Evolutionary conservation across 2,113 vertebrate species (phyloP).

Genomic region (Catharus fuscescens): DNA sequence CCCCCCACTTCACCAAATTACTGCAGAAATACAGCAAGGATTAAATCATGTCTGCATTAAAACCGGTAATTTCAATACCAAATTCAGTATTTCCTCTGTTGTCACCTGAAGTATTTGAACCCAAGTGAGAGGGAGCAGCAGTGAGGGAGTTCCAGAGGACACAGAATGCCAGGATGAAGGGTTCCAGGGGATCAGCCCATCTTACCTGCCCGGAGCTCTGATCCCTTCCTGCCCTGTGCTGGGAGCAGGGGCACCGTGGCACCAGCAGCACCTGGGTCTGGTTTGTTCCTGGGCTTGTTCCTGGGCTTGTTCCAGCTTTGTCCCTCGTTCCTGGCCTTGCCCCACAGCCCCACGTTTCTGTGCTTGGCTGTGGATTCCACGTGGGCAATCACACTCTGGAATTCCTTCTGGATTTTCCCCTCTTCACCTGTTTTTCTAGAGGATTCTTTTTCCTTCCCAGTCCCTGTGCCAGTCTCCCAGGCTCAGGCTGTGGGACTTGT

Average conservation of each 20-base stretch:
- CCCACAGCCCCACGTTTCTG: background rate
- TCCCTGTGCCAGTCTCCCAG: background rate
- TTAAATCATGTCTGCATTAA: background rate
- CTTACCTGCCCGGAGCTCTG: conserved; percentile 39
- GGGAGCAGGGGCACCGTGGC: background rate
- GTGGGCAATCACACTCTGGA: accelerated
- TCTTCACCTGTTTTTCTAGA: background rate
- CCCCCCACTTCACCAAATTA: background rate
- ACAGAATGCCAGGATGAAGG: accelerated
- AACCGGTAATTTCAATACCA: background rate
- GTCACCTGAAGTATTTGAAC: background rate
- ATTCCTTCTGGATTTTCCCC: background rate
- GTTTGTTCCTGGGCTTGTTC: background rate
- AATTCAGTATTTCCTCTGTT: background rate
- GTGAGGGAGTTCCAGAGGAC: background rate
- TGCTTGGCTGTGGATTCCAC: accelerated
- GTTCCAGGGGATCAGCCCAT: background rate
- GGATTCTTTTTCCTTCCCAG: background rate
- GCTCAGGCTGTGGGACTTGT: background rate
- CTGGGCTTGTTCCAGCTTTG: background rate
- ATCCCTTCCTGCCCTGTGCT: background rate
- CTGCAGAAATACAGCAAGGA: background rate
- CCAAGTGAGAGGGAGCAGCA: background rate
- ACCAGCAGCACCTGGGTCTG: background rate
- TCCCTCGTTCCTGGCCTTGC: background rate